Conservation (phyloP, 2,797 vertebrate genomes). For the Mycteria americana region DNA sequence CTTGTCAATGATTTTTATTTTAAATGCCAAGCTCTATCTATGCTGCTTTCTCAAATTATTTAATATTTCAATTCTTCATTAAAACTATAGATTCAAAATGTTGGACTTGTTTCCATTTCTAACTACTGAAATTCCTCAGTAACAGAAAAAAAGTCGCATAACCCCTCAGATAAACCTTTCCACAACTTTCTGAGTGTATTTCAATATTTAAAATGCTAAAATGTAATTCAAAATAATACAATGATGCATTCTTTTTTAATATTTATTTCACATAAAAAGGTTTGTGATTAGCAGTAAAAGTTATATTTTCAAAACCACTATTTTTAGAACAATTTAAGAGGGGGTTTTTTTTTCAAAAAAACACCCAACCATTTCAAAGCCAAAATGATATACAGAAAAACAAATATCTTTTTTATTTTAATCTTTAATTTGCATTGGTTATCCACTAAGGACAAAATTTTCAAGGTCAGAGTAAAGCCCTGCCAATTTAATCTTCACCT, state of each 20-base stretch:
- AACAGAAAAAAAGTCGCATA: not conserved
- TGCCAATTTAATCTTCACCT: not conserved
- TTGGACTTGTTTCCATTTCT: not conserved
- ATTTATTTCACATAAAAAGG: not conserved
- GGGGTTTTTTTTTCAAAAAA: not conserved
- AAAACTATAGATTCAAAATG: not conserved
- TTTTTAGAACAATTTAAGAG: not conserved
- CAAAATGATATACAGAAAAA: not conserved
- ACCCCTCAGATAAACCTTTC: not conserved
- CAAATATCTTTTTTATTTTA: not conserved
- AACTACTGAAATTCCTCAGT: not conserved
- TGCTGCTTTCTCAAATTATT: not conserved
- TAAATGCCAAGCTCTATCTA: not conserved
- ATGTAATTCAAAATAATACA: not conserved
- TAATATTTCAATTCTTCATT: not conserved
- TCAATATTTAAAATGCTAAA: not conserved
- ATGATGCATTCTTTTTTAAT: accelerated
- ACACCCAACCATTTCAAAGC: not conserved
- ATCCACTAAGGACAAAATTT: not conserved
- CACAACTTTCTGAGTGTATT: not conserved
- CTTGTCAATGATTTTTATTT: not conserved
- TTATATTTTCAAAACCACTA: not conserved
- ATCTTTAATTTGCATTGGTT: not conserved
- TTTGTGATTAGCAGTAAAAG: not conserved
- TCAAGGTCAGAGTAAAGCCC: not conserved